Conservation (phyloP, 2,888 invertebrate species). For the Caenorhabditis sinica region DNA sequence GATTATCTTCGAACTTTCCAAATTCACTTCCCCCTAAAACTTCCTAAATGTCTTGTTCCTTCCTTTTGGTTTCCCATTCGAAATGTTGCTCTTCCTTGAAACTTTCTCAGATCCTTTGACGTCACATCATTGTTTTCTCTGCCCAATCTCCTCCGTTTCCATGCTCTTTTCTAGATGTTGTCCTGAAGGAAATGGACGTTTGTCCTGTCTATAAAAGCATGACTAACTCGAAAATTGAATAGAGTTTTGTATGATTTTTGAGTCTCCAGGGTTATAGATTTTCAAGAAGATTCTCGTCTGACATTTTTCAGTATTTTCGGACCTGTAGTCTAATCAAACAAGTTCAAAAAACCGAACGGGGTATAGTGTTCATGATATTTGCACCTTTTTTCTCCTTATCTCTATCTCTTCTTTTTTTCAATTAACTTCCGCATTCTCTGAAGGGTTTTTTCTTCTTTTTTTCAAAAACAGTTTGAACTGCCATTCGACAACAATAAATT, state of each 20-base stretch:
- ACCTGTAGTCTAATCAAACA: background rate
- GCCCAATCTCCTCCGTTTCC: background rate
- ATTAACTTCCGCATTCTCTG: slow-evolving; percentile 37
- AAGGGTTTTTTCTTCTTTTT: background rate
- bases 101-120: slow-evolving; percentile 30
- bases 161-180: slow-evolving; percentile 4
- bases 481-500: slow-evolving; percentile 1
- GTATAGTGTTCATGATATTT: slow-evolving; percentile 14
- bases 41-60: background rate
- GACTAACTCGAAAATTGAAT: background rate
- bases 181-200: background rate
- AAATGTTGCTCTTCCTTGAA: slow-evolving; percentile 30
- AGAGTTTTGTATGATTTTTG: background rate
- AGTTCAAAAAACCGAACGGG: slow-evolving; percentile 28
- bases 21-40: background rate
- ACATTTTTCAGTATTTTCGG: background rate
- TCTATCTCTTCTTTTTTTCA: background rate
- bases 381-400: slow-evolving; percentile 19
- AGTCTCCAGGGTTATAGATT: background rate
- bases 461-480: slow-evolving; percentile 11
- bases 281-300: background rate
- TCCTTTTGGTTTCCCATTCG: slow-evolving; percentile 19
- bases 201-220: slow-evolving; percentile 34
- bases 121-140: slow-evolving; percentile 31
- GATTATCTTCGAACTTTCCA: background rate